Evolutionary conservation across 2,113 vertebrate species (phyloP).

Genomic region (Dolichotis patagonum): DNA sequence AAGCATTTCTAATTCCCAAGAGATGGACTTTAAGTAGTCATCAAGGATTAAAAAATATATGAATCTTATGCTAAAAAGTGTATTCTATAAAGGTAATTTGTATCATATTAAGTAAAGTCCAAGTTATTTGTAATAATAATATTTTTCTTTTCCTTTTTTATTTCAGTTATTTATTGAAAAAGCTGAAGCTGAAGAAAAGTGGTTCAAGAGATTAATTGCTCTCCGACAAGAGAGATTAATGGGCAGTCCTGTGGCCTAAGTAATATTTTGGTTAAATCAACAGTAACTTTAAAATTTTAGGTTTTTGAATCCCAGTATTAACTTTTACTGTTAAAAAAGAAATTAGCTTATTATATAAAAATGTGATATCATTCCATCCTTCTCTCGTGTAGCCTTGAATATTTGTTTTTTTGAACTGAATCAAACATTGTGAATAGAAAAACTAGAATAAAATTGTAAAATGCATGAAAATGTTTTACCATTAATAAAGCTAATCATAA

Average conservation of each 20-base stretch:
- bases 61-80: background rate
- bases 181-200: slow-evolving; percentile 94
- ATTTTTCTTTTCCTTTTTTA: slow-evolving; percentile 40
- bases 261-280: background rate
- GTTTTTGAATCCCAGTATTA: slow-evolving; percentile 16
- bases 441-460: slow-evolving; percentile 23
- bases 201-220: slow-evolving; percentile 93
- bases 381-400: slow-evolving; percentile 38
- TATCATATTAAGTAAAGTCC: background rate
- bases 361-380: slow-evolving; percentile 18
- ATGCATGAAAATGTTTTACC: slow-evolving; percentile 53
- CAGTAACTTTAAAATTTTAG: background rate
- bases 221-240: slow-evolving; percentile 96
- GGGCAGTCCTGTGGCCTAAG: slow-evolving; percentile 95
- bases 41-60: background rate
- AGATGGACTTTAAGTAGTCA: background rate
- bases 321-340: slow-evolving; percentile 17
- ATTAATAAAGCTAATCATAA: slow-evolving; percentile 63
- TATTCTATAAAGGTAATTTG: background rate
- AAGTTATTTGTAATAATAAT: background rate
- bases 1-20: background rate
- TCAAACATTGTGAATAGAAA: slow-evolving; percentile 39
- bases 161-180: slow-evolving; percentile 95
- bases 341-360: slow-evolving; percentile 9
- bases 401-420: slow-evolving; percentile 56